Evolutionary conservation across 2,797 vertebrate species (phyloP), one percentile per base, ranked within the genome.

Genomic region (Emys orbicularis): DNA sequence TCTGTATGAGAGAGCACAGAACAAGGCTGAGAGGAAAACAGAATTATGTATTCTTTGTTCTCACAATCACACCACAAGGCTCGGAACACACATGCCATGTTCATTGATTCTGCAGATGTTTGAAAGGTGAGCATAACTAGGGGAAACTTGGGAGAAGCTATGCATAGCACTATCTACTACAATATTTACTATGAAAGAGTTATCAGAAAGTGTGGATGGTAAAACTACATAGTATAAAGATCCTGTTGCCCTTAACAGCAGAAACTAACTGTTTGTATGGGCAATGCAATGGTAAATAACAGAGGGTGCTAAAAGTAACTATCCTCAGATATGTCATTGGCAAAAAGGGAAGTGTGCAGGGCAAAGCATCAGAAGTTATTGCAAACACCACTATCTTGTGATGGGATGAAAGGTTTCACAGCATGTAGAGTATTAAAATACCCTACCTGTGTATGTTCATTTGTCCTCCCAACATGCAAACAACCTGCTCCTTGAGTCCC

Each of bases 351-450:
- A 90, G 15, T 44, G 80, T 50, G 18, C 4, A 41, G 84, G 12
- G 29, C 88, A 91, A n/a, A 89, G 76, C 5, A 41, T 27, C 13
- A 81, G 82, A 80, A 91, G 44, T 68, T 80, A 37, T 83, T 52
- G 5, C 41, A 74, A 74, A 74, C 9, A 44, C 21, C 23, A 74
- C 13, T 15, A 13, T 44, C 23, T 74, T 44, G 11, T 74, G 37
- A 44, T 23, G 15, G 37, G 44, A 47, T 53, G 56, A 74, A 21
- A 74, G 81, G 12, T 74, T 41, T 44, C 23, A 74, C 3, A 3
- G 72, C 21, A 74, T 27, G 23, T 25, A 23, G 23, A 74, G 72
- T 76, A 76, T 13, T 47, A 74, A 81, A 74, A 2, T 27, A 12
- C 54, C 68, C 65, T 82, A 31, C 27, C 34, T 52, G 56, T 50